Evolutionary conservation across 2,888 invertebrate genomes (phyloP).

Genomic region (Blastobasis adustella): DNA sequence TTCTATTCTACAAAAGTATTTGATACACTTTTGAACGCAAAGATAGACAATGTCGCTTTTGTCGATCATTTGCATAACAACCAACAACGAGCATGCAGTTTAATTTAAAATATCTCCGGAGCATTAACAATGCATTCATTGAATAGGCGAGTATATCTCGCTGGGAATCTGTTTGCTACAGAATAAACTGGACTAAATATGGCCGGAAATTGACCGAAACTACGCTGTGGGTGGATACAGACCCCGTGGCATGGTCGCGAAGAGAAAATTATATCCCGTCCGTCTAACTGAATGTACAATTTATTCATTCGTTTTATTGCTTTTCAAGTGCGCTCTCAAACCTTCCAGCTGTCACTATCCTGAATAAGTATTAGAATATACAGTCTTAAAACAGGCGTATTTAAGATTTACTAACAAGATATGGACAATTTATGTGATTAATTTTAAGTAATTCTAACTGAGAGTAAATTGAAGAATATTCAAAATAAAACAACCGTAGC

Average conservation of each 20-base stretch:
- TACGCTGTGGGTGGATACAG: conserved; percentile 38
- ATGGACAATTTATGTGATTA: too few species aligned
- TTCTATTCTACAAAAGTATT: conserved; percentile 15
- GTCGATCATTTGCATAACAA: conserved; percentile 36
- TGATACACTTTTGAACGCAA: conserved; percentile 19
- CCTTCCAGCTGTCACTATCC: too few species aligned
- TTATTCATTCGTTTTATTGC: conserved; percentile 41
- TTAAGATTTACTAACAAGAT: too few species aligned
- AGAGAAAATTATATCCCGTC: conserved; percentile 36
- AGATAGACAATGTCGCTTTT: conserved; percentile 19
- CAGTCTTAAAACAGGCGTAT: too few species aligned
- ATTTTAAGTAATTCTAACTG: too few species aligned
- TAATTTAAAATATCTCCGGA: conserved; percentile 35
- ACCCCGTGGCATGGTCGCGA: conserved; percentile 30
- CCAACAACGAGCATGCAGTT: conserved; percentile 30
- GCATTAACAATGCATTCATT: conserved; percentile 34
- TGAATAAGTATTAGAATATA: too few species aligned
- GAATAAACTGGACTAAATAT: conserved; percentile 44
- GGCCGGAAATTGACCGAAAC: conserved; percentile 52
- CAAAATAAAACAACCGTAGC: too few species aligned
- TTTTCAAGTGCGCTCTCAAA: not conserved
- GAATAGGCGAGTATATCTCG: conserved; percentile 28
- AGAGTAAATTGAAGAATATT: too few species aligned
- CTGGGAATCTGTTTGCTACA: conserved; percentile 24
- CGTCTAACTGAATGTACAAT: conserved; percentile 28